Evolutionary conservation across 2,113 vertebrate genomes (phyloP).

Genomic region (Misgurnus anguillicaudatus): DNA sequence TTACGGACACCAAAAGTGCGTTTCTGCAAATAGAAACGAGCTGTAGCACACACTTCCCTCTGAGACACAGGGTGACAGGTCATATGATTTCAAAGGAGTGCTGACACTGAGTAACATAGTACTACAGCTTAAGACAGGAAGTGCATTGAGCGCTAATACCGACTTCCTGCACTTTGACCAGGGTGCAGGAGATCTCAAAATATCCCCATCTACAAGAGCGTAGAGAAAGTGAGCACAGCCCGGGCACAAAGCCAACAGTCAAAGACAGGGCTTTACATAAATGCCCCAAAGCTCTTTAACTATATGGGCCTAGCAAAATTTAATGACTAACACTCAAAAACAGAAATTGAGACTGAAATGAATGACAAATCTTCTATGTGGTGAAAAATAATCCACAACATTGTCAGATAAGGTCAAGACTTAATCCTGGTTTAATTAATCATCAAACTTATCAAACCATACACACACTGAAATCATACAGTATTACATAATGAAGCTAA

Average conservation of each 20-base stretch:
- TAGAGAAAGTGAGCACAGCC: not conserved
- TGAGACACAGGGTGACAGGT: conserved; percentile 56
- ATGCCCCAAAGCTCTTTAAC: conserved; percentile 27
- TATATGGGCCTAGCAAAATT: not conserved
- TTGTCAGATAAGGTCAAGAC: not conserved
- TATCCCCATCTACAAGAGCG: conserved; percentile 10
- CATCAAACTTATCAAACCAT: not conserved
- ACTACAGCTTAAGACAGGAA: conserved; percentile 72
- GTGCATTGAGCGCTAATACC: conserved; percentile 60
- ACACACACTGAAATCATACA: not conserved
- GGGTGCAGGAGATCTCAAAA: conserved; percentile 52
- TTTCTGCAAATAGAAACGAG: conserved; percentile 26
- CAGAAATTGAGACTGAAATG: conserved; percentile 11
- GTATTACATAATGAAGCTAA: conserved; percentile 1
- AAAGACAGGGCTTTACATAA: conserved; percentile 12
- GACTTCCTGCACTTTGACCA: conserved; percentile 68
- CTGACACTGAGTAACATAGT: conserved; percentile 54
- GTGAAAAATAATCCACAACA: not conserved
- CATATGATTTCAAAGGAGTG: conserved; percentile 69
- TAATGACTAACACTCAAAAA: not conserved
- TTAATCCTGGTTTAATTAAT: not conserved
- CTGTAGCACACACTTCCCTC: conserved; percentile 43
- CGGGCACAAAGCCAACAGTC: conserved; percentile 26
- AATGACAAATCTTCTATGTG: not conserved
- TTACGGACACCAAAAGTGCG: not conserved